These are phyloP conservation scores for Achlya flavicornis DNA, from an alignment of 2,888 invertebrate species.

Conservation along the genomic window DNA sequence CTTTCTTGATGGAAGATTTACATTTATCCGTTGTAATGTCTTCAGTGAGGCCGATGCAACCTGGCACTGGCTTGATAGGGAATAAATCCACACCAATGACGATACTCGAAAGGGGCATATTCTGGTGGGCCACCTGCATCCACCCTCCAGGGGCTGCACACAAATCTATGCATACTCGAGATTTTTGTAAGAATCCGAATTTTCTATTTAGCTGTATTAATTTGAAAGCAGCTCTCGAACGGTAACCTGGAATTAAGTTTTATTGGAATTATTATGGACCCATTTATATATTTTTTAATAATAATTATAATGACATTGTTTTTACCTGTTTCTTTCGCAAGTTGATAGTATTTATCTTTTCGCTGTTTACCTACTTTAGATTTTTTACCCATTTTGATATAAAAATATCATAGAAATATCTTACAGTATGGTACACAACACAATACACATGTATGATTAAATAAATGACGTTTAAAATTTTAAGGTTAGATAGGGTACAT, in stretches of 20 bases:
- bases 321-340: constrained; percentile 98
- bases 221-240: constrained; percentile 99
- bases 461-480: background rate
- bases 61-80: constrained; percentile 94
- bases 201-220: constrained; percentile 98
- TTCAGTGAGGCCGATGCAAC: constrained; percentile 94
- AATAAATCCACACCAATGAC: constrained; percentile 98
- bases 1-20: constrained; percentile 89
- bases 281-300: background rate
- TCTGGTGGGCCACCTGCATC: constrained; percentile 99
- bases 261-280: background rate
- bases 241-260: constrained; percentile 87
- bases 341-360: constrained; percentile 98
- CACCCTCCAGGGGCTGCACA: constrained; percentile 99
- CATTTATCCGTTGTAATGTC: constrained; percentile 99
- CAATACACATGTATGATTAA: background rate
- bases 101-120: constrained; percentile 98
- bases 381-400: constrained; percentile 94
- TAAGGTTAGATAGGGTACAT: background rate
- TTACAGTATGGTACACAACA: background rate
- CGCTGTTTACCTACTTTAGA: constrained; percentile 98
- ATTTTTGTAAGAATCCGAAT: constrained; percentile 97
- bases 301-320: constrained; percentile 17
- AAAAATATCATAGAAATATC: constrained; percentile 9
- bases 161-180: constrained; percentile 97